Evolutionary conservation across 1,140 invertebrate genomes (phyloP), one percentile per base, ranked within the genome.

Genomic region (Temnothorax longispinosus): DNA sequence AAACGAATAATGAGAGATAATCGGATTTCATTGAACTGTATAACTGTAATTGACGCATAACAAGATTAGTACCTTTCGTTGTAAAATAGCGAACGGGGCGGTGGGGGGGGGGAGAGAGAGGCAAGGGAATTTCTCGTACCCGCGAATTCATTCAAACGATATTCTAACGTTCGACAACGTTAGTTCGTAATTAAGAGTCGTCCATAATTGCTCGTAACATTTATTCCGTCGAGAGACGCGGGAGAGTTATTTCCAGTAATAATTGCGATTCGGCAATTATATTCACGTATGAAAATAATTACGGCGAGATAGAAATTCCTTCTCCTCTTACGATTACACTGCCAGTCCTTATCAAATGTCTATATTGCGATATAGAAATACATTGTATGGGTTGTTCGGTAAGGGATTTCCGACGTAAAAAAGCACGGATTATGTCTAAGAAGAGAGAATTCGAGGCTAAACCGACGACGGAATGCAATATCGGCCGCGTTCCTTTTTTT

Each of bases 401-500:
- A 21, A 58, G 50, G 52, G 15, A 58, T 50, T 47, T 44, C 7
- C 52, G 8, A 35, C 15, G 47, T 11, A 58, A 84, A 88, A 75
- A 87, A 71, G 5, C 32, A 50, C 50, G 89, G 90, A 88, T 91
- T 89, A 90, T 60, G 56, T 13, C 52, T 86, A 76, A 87, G 75
- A 81, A 58, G 74, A 27, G 44, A 58, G 62, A 89, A 91, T 81
- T 89, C 87, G 58, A 41, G 67, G 56, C 21, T 52, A 47, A 21
- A 21, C 32, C 27, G 8, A 27, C 15, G 35, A 32, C 64, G 60
- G n/a, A 54, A 65, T 35, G 75, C 74, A 88, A 90, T 88, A 91
- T 91, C 65, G 67, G 67, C 8, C 69, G 56, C 50, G 32, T 77
- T 65, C 38, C 76, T 52, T 41, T 84, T 85, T 82, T 50, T 64